phyloP scores from a whole-genome alignment of 35 echinoderm and acorn worm species.

The Amphiura filiformis region DNA sequence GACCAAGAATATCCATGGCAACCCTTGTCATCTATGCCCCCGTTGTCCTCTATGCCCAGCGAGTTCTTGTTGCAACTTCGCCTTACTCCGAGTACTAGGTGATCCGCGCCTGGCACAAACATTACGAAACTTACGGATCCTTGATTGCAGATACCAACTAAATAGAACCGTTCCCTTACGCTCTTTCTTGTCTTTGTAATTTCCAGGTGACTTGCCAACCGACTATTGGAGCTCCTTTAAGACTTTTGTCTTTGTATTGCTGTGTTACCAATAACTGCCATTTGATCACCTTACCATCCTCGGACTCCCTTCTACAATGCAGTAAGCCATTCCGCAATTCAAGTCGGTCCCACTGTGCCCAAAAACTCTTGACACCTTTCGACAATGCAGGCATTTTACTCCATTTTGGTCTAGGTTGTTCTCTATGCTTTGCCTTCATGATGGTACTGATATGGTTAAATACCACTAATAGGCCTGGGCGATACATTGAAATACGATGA shows the following conservation, averaged over 20 bases:
- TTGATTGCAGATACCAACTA: slow-evolving; percentile 25
- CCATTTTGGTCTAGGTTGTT: slow-evolving; percentile 16
- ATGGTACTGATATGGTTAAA: no score
- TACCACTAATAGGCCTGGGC: no score
- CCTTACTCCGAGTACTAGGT: slow-evolving; percentile 34
- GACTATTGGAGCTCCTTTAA: slow-evolving; percentile 33
- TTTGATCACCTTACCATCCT: slow-evolving; percentile 21
- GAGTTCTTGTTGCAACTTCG: slow-evolving; percentile 21
- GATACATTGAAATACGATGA: no score
- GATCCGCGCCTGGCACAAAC: slow-evolving; percentile 39
- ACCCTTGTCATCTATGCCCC: slow-evolving; percentile 28
- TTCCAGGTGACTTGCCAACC: slow-evolving; percentile 45
- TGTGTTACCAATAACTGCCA: slow-evolving; percentile 25
- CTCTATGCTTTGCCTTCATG: no score
- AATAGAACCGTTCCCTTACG: slow-evolving; percentile 35
- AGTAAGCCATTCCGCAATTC: slow-evolving; percentile 23
- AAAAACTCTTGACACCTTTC: slow-evolving; percentile 29
- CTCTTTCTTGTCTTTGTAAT: slow-evolving; percentile 27
- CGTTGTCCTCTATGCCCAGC: slow-evolving; percentile 36
- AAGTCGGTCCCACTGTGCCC: slow-evolving; percentile 37
- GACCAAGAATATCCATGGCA: slow-evolving; percentile 58
- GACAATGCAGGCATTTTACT: slow-evolving; percentile 15
- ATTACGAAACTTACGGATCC: slow-evolving; percentile 31
- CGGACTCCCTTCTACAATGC: slow-evolving; percentile 42
- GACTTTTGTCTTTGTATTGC: background rate